A percentile compares a stretch with the other conserved stretches of the same genome.
Conservation (phyloP, 2,113 vertebrate species). For the Donacobius atricapilla region DNA sequence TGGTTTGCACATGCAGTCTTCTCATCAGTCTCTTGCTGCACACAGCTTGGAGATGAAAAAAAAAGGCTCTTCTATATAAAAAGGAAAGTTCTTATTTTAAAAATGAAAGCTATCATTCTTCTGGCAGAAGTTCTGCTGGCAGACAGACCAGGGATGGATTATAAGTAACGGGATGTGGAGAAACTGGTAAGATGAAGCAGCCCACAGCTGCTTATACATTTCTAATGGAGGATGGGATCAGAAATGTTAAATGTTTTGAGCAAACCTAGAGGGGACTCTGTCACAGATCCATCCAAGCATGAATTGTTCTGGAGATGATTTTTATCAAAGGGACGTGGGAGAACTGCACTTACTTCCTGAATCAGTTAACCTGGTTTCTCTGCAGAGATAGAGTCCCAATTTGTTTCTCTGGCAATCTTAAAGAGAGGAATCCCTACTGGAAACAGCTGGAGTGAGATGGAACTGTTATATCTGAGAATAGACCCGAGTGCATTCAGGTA, state of each 20-base stretch:
- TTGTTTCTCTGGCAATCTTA: constrained; percentile 4
- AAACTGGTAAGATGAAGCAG: constrained; percentile 20
- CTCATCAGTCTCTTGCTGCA: constrained; percentile 6
- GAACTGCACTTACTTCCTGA: constrained; percentile 10
- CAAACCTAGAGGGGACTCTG: constrained; percentile 6
- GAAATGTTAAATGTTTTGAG: constrained; percentile 13
- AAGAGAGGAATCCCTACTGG: constrained; percentile 30
- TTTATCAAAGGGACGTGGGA: not conserved
- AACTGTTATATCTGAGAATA: not conserved
- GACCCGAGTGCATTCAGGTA: constrained; percentile 9
- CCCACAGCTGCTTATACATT: not conserved
- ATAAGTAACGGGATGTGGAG: not conserved
- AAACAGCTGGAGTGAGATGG: constrained; percentile 33
- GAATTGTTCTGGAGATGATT: constrained; percentile 26
- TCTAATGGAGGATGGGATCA: constrained; percentile 6
- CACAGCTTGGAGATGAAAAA: not conserved
- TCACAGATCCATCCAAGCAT: constrained; percentile 18
- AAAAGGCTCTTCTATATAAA: not conserved
- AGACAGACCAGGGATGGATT: constrained; percentile 7
- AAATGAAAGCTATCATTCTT: constrained; percentile 32
- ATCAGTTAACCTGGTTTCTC: constrained; percentile 40
- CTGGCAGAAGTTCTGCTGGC: constrained; percentile 32
- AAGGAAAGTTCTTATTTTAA: constrained; percentile 24
- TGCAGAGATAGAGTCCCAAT: not conserved
- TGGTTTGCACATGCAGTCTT: constrained; percentile 2